Evolutionary conservation across 2,888 invertebrate genomes (phyloP).

Genomic region (Malthinus flaveolus): DNA sequence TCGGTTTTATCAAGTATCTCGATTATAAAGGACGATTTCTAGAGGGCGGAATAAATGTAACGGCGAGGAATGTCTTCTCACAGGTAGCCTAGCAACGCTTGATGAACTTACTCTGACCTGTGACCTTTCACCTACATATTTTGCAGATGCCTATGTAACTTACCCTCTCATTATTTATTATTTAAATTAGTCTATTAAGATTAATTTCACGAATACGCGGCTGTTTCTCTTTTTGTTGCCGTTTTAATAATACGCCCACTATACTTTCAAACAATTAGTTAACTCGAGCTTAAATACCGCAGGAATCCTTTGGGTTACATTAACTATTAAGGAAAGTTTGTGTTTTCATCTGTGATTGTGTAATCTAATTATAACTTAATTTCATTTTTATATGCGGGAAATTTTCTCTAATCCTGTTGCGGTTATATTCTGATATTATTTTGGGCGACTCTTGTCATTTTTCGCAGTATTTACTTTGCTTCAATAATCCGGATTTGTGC

Average conservation of each 20-base stretch:
- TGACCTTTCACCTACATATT: slow-evolving; percentile 44
- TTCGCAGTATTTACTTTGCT: too few relatives aligned
- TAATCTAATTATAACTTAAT: too few relatives aligned
- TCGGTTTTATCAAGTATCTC: not conserved
- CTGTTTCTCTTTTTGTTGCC: not conserved
- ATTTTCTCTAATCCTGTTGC: too few relatives aligned
- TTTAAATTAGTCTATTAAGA: slow-evolving; percentile 29
- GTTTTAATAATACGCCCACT: not conserved
- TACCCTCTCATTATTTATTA: slow-evolving; percentile 26
- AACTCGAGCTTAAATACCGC: not conserved
- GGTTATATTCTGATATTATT: too few relatives aligned
- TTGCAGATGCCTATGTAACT: slow-evolving; percentile 18
- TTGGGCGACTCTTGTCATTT: too few relatives aligned
- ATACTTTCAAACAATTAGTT: not conserved
- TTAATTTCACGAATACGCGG: slow-evolving; percentile 9
- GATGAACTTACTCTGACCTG: slow-evolving; percentile 42
- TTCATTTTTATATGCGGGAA: too few relatives aligned
- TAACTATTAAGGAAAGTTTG: too few relatives aligned
- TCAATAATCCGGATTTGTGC: too few relatives aligned
- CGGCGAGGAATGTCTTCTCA: slow-evolving; percentile 24
- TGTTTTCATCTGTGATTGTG: too few relatives aligned
- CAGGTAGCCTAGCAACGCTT: slow-evolving; percentile 39
- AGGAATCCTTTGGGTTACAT: too few relatives aligned
- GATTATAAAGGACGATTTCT: slow-evolving; percentile 18
- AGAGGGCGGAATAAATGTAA: slow-evolving; percentile 4